Evolutionary conservation across 2,888 invertebrate genomes (phyloP).

Genomic region (Athetis lepigone): DNA sequence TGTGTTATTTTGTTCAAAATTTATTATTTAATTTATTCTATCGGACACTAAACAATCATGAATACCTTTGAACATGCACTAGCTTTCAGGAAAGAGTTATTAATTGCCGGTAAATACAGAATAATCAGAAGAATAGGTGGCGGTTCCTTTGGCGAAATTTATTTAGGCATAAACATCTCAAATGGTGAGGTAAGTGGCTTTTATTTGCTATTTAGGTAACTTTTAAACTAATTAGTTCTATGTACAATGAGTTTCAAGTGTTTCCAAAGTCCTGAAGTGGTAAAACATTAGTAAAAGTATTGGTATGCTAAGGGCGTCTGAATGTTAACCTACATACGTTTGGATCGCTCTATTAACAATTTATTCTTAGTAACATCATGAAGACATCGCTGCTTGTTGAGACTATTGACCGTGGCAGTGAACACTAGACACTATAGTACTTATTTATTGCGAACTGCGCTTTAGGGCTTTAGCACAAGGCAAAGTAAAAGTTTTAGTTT

Average conservation of each 20-base stretch:
- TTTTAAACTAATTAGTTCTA: constrained; percentile 7
- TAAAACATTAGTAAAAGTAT: constrained; percentile 54
- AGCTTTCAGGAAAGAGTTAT: constrained; percentile 61
- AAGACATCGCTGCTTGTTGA: constrained; percentile 30
- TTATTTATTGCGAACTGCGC: constrained; percentile 17
- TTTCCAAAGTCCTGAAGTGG: constrained; percentile 23
- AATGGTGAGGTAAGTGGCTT: constrained; percentile 94
- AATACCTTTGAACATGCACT: constrained; percentile 65
- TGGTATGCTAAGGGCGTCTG: constrained; percentile 60
- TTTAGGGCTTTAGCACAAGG: background rate
- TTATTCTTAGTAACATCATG: constrained; percentile 57
- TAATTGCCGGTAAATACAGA: constrained; percentile 93
- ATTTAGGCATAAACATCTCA: constrained; percentile 96
- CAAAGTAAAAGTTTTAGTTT: constrained; percentile 29
- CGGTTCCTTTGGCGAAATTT: constrained; percentile 99
- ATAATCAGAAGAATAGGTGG: constrained; percentile 98
- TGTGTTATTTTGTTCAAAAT: constrained; percentile 57
- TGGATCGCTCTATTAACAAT: constrained; percentile 48
- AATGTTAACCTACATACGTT: constrained; percentile 64
- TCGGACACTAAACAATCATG: constrained; percentile 46
- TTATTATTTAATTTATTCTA: constrained; percentile 45
- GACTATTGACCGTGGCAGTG: constrained; percentile 48
- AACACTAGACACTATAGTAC: constrained; percentile 17
- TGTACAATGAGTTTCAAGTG: constrained; percentile 21
- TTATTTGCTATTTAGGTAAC: constrained; percentile 31